Evolutionary conservation across 2,113 vertebrate genomes (phyloP).

Genomic region (Craseonycteris thonglongyai): DNA sequence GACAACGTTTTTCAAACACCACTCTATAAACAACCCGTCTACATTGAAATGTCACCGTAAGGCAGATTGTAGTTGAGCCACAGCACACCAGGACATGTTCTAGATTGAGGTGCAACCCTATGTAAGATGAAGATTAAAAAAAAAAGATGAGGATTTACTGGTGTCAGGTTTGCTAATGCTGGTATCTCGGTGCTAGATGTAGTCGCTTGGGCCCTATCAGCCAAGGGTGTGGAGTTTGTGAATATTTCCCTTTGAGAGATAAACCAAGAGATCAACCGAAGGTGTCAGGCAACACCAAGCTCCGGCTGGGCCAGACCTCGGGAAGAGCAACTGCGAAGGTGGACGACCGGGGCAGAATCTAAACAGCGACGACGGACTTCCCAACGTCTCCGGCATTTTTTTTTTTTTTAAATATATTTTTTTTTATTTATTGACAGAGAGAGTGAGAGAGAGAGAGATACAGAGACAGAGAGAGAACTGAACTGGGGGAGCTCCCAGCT

Average conservation of each 20-base stretch:
- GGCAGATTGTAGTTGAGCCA: background rate
- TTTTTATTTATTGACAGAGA: too few species aligned
- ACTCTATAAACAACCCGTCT: background rate
- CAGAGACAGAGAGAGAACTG: too few species aligned
- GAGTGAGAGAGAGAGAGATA: too few species aligned
- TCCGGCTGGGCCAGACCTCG: background rate
- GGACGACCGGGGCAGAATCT: background rate
- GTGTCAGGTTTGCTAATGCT: background rate
- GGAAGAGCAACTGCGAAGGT: background rate
- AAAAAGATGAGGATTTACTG: too few species aligned
- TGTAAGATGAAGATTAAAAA: too few species aligned
- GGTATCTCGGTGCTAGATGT: background rate
- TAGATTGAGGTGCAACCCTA: fast-evolving
- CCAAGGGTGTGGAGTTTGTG: background rate
- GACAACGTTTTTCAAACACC: background rate
- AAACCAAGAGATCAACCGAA: background rate
- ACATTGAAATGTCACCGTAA: fast-evolving
- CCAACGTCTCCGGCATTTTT: background rate
- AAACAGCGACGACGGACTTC: conserved; percentile 6
- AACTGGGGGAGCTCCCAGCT: too few species aligned
- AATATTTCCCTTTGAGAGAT: conserved; percentile 11
- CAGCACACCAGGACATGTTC: background rate
- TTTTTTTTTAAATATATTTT: too few species aligned
- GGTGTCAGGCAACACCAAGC: conserved; percentile 17
- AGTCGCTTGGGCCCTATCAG: background rate